Evolutionary conservation across 2,113 vertebrate species (phyloP).

Genomic region (Petrocephalus microphthalmus): DNA sequence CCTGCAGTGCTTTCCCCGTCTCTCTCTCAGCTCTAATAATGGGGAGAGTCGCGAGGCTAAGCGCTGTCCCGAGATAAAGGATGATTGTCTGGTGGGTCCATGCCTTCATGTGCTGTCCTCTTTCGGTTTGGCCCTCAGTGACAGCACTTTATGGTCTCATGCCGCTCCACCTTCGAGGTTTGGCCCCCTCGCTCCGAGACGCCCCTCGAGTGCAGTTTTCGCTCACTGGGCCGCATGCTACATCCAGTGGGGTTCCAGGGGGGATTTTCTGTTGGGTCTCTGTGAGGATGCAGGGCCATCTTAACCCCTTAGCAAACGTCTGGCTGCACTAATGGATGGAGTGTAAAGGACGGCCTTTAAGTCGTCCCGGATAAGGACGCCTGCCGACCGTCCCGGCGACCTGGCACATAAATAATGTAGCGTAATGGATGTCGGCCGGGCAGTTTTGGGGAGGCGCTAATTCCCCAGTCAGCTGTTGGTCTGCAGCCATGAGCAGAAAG

Average conservation of each 20-base stretch:
- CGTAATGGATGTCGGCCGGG: constrained; percentile 5
- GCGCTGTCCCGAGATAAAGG: background rate
- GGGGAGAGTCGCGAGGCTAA: background rate
- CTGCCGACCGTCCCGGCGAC: background rate
- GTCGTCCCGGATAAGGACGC: background rate
- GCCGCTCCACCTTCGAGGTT: background rate
- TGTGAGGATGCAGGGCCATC: background rate
- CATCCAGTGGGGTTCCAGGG: background rate
- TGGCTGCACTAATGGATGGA: constrained; percentile 10
- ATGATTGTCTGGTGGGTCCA: background rate
- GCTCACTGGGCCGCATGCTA: background rate
- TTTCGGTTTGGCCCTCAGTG: background rate
- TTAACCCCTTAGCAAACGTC: background rate
- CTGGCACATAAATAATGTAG: constrained; percentile 4
- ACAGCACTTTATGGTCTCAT: background rate
- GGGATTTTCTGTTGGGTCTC: background rate
- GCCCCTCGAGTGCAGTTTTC: background rate
- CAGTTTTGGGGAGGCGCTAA: background rate
- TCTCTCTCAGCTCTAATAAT: background rate
- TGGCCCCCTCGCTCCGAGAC: background rate
- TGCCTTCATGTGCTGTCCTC: background rate
- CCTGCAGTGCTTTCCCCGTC: background rate
- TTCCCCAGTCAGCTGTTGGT: constrained; percentile 15
- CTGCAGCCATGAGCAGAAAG: constrained; percentile 3
- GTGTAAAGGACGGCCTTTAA: constrained; percentile 4